Conservation (phyloP, 2,113 vertebrate genomes). For the Galbula dea region DNA sequence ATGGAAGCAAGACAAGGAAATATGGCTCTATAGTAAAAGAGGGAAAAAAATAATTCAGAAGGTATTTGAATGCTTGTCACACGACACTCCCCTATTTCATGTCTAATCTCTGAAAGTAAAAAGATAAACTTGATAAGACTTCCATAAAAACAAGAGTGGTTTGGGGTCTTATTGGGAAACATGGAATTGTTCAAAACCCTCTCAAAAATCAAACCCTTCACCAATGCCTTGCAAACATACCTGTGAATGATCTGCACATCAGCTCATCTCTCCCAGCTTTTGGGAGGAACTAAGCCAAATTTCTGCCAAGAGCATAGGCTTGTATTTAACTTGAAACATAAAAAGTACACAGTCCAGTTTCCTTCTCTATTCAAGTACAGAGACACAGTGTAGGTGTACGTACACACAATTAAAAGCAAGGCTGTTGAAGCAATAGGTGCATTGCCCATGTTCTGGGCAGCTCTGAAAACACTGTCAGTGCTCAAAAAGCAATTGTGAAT, state of each 20-base stretch:
- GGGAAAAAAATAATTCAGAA: neutral
- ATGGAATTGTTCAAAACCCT: neutral
- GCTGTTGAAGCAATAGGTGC: neutral
- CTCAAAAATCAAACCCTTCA: neutral
- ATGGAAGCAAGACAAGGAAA: neutral
- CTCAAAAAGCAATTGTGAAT: neutral
- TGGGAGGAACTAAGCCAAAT: neutral
- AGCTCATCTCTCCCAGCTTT: neutral
- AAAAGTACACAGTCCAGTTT: neutral
- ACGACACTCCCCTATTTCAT: neutral
- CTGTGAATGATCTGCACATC: neutral
- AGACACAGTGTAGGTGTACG: neutral
- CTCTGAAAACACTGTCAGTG: neutral
- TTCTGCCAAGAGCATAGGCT: constrained; percentile 1
- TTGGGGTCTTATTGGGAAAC: neutral
- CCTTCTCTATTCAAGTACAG: neutral
- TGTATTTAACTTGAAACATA: neutral
- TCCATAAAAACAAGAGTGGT: neutral
- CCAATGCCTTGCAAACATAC: neutral
- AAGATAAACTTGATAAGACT: neutral
- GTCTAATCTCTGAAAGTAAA: neutral
- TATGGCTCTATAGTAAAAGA: fast-evolving
- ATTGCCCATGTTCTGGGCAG: neutral
- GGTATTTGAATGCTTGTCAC: neutral
- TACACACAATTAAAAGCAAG: neutral